phyloP scores from a whole-genome alignment of 2,888 invertebrate species.

The Polymixis flavicincta region DNA sequence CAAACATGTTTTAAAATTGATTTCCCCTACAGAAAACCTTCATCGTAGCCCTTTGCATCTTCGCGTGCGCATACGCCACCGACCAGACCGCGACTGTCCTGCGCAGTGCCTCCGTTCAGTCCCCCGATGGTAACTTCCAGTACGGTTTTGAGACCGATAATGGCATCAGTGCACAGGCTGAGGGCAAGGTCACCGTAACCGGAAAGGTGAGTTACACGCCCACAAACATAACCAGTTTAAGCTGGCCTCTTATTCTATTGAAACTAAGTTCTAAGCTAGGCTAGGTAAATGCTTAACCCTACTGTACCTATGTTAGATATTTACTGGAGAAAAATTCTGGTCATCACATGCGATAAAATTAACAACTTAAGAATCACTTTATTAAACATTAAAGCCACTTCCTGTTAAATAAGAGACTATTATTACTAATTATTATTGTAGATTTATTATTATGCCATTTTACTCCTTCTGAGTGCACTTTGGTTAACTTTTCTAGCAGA shows the following conservation, averaged over 20 bases:
- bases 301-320: background rate
- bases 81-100: slow-evolving; percentile 61
- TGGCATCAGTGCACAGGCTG: slow-evolving; percentile 88
- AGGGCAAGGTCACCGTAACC: slow-evolving; percentile 74
- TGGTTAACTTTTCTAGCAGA: background rate
- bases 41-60: slow-evolving; percentile 69
- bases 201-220: slow-evolving; percentile 65
- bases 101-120: slow-evolving; percentile 73
- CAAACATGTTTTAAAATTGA: background rate
- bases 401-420: background rate
- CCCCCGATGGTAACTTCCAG: slow-evolving; percentile 88
- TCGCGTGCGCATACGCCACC: slow-evolving; percentile 71
- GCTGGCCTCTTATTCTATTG: background rate
- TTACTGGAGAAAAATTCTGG: too few species aligned
- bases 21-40: slow-evolving; percentile 70
- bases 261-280: background rate
- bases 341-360: too few species aligned
- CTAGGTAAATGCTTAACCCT: background rate
- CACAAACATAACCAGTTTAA: background rate
- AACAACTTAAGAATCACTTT: background rate
- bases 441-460: background rate
- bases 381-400: background rate
- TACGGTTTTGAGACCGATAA: slow-evolving; percentile 90
- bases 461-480: background rate
- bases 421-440: too few species aligned